Conservation (phyloP, 92 coral and sea anemone species). For the Chrysogorgia sp. region DNA sequence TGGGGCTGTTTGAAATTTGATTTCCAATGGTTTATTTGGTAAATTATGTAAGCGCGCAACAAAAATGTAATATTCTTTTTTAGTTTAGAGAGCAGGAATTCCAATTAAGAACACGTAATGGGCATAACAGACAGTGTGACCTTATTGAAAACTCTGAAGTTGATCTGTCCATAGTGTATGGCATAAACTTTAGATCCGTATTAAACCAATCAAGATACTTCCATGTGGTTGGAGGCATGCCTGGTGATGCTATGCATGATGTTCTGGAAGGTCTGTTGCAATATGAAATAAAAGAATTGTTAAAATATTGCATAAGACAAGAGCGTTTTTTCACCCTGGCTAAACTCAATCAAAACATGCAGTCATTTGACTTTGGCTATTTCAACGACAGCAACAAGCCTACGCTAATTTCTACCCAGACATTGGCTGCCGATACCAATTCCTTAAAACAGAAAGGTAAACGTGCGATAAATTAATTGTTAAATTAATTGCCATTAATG, state of each 20-base stretch:
- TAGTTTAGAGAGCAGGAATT: neutral
- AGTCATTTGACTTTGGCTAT: constrained; percentile 62
- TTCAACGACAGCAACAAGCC: constrained; percentile 52
- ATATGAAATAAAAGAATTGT: constrained; percentile 53
- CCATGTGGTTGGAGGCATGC: constrained; percentile 58
- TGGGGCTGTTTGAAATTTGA: neutral
- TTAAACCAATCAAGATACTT: constrained; percentile 56
- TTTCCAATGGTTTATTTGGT: neutral
- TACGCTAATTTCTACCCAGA: constrained; percentile 20
- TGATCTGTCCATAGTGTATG: constrained; percentile 29
- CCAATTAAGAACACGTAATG: neutral
- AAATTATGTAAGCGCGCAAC: neutral
- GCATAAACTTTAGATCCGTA: constrained; percentile 51
- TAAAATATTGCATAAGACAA: constrained; percentile 49
- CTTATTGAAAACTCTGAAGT: neutral
- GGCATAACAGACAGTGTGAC: neutral
- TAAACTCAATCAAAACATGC: constrained; percentile 41
- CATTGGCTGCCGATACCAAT: constrained; percentile 27
- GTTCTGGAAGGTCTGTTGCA: constrained; percentile 54
- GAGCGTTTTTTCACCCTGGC: constrained; percentile 45
- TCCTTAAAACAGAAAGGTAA: constrained; percentile 7
- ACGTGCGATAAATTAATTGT: too few relatives aligned
- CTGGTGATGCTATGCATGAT: constrained; percentile 61
- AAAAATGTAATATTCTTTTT: neutral
- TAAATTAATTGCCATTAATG: too few relatives aligned